phyloP scores from a whole-genome alignment of 2,888 invertebrate species.

The Aleiodes alternator region DNA sequence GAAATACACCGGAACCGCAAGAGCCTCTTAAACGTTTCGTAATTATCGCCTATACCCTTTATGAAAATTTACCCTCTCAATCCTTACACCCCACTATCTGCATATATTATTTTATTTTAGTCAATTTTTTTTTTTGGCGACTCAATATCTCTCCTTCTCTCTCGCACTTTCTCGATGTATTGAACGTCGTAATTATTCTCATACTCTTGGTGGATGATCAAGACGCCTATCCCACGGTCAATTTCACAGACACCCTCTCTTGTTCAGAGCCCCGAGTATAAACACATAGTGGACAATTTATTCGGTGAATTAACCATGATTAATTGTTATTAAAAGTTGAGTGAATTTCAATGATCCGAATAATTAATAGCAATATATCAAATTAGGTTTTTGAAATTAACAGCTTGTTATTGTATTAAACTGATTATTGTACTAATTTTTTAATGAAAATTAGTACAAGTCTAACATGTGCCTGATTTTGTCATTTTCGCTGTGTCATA shows the following conservation, averaged over 20 bases:
- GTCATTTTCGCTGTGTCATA: too few species aligned
- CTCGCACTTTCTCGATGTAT: neutral
- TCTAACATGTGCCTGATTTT: too few species aligned
- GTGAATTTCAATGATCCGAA: slow-evolving; percentile 24
- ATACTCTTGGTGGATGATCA: slow-evolving; percentile 35
- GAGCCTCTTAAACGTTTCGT: slow-evolving; percentile 67
- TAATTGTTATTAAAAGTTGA: slow-evolving; percentile 45
- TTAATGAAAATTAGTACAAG: too few species aligned
- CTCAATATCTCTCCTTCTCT: neutral
- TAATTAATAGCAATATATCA: slow-evolving; percentile 27
- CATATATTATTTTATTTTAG: slow-evolving; percentile 62
- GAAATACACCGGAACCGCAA: slow-evolving; percentile 53
- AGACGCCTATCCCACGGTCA: slow-evolving; percentile 40
- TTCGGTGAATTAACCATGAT: slow-evolving; percentile 39
- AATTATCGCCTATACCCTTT: slow-evolving; percentile 64
- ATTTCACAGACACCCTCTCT: slow-evolving; percentile 27
- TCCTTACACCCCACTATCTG: slow-evolving; percentile 58
- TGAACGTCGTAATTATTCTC: slow-evolving; percentile 43
- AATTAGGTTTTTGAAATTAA: neutral
- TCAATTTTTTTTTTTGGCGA: slow-evolving; percentile 11
- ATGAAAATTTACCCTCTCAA: slow-evolving; percentile 10
- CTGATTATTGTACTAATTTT: too few species aligned
- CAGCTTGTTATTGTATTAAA: too few species aligned
- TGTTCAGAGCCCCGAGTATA: neutral
- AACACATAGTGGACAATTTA: slow-evolving; percentile 39